Conservation (phyloP, 2,113 vertebrate species). For the Rhabdomys dilectus region DNA sequence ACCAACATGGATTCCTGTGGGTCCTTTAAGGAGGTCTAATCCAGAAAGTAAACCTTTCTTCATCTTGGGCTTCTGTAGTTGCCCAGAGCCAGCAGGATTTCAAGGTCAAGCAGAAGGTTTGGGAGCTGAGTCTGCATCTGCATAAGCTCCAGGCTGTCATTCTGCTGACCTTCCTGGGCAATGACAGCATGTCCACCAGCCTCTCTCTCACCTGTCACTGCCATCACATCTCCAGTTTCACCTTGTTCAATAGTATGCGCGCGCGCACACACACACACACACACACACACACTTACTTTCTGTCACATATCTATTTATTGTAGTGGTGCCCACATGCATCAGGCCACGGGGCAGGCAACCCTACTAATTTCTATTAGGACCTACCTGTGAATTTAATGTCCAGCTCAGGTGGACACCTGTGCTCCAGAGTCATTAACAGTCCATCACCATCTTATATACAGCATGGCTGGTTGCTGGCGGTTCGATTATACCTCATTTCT, state of each 20-base stretch:
- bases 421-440: not conserved
- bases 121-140: not conserved
- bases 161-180: not conserved
- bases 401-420: not conserved
- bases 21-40: not conserved
- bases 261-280: no score
- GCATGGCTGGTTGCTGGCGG: not conserved
- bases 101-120: not conserved
- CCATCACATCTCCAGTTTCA: not conserved
- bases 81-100: not conserved
- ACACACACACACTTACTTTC: not conserved
- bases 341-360: not conserved
- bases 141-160: not conserved
- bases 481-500: no score
- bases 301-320: not conserved
- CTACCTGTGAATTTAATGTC: not conserved
- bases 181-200: not conserved
- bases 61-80: not conserved
- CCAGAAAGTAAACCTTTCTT: not conserved
- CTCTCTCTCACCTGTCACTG: not conserved
- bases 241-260: not conserved
- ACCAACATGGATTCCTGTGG: not conserved
- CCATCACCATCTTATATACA: not conserved
- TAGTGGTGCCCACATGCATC: not conserved
- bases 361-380: not conserved